Conservation (phyloP, 1,140 invertebrate species). For the Grapholita molesta region DNA sequence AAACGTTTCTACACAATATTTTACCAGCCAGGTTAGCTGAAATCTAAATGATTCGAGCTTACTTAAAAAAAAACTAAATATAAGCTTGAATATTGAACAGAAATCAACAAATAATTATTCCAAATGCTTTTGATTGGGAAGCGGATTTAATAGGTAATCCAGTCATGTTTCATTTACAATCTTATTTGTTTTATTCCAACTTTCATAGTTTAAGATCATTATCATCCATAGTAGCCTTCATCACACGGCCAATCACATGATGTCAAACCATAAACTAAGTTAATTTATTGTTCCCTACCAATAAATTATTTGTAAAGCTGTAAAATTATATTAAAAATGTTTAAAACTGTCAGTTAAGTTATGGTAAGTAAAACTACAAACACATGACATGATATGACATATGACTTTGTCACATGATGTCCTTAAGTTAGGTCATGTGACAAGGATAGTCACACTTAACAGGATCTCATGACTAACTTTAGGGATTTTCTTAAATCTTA, state of each 20-base stretch:
- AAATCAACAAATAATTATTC: too few species aligned
- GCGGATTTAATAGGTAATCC: too few species aligned
- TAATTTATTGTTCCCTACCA: background rate
- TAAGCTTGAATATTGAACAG: too few species aligned
- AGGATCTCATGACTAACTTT: background rate
- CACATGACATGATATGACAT: too few species aligned
- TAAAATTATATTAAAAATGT: background rate
- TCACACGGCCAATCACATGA: conserved; percentile 4
- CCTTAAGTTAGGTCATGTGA: conserved; percentile 15
- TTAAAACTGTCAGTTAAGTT: background rate
- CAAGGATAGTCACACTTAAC: background rate
- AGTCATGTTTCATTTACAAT: background rate
- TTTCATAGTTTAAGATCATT: too few species aligned
- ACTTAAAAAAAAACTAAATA: too few species aligned
- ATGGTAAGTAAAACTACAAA: background rate
- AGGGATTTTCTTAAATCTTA: background rate
- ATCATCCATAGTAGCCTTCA: background rate
- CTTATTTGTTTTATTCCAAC: too few species aligned
- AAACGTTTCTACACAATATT: too few species aligned
- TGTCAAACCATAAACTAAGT: background rate
- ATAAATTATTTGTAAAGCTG: background rate
- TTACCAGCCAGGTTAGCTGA: too few species aligned
- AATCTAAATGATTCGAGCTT: too few species aligned
- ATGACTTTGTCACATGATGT: conserved; percentile 15
- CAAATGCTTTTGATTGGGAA: too few species aligned